These are phyloP conservation scores for Buathra laborator DNA, from an alignment of 2,888 invertebrate genomes.

Conservation along the genomic window DNA sequence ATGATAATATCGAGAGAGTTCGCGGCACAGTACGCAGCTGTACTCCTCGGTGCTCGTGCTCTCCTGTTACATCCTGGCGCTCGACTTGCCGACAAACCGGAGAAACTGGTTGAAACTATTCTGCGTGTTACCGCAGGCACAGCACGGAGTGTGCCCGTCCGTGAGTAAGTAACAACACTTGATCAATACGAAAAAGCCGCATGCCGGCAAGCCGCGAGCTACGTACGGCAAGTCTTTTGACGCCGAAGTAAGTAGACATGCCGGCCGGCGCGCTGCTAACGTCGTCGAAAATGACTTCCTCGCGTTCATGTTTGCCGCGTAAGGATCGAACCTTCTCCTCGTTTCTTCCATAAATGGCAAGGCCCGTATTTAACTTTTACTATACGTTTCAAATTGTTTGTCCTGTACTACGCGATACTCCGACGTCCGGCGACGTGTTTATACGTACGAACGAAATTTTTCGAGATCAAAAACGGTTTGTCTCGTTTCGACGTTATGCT, in stretches of 20 bases:
- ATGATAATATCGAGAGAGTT: not conserved
- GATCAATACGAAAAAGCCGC: slow-evolving; percentile 22
- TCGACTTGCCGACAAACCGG: slow-evolving; percentile 77
- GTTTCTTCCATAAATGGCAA: slow-evolving; percentile 82
- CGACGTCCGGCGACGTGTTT: not conserved
- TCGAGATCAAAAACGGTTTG: not conserved
- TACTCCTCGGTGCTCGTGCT: slow-evolving; percentile 65
- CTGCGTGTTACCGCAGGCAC: slow-evolving; percentile 34
- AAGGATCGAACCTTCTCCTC: slow-evolving; percentile 81
- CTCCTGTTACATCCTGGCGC: slow-evolving; percentile 82
- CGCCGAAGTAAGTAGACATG: not conserved
- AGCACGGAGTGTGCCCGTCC: slow-evolving; percentile 5
- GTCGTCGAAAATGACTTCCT: slow-evolving; percentile 61
- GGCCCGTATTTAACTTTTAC: slow-evolving; percentile 58
- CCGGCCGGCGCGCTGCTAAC: not conserved
- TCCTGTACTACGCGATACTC: no score
- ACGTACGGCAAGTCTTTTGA: not conserved
- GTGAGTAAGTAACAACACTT: not conserved
- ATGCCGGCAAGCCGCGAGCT: not conserved
- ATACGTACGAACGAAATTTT: slow-evolving; percentile 2
- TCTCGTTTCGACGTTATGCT: slow-evolving; percentile 69
- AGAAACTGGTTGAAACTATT: slow-evolving; percentile 20
- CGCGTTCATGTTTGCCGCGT: slow-evolving; percentile 76
- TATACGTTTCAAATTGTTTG: not conserved
- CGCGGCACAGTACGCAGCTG: not conserved